Evolutionary conservation across 2,797 vertebrate genomes (phyloP).

Genomic region (Jordanella pulchra): DNA sequence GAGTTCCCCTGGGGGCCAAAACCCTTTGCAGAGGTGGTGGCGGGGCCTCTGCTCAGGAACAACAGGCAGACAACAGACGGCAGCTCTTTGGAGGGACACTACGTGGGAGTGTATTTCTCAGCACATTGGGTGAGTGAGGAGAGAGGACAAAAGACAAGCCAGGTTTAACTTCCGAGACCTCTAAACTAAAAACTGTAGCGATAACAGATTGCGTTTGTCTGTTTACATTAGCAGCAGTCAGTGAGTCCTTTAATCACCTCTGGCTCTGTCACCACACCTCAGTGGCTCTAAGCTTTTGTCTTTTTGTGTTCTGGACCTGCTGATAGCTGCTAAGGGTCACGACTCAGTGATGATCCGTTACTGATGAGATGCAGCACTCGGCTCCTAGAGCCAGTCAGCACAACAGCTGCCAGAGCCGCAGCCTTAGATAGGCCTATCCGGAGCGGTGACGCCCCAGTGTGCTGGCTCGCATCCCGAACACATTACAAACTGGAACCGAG

Average conservation of each 20-base stretch:
- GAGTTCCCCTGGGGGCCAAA: constrained; percentile 99
- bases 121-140: constrained; percentile 94
- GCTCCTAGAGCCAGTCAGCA: constrained; percentile 22
- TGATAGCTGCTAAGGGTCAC: constrained; percentile 40
- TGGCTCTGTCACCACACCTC: constrained; percentile 39
- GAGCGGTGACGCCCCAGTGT: constrained; percentile 42
- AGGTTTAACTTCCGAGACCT: constrained; percentile 5
- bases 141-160: constrained; percentile 33
- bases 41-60: constrained; percentile 91
- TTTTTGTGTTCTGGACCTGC: constrained; percentile 33
- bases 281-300: constrained; percentile 54
- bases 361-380: constrained; percentile 52
- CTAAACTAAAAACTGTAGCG: constrained; percentile 30
- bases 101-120: constrained; percentile 97
- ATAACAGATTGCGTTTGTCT: constrained; percentile 43
- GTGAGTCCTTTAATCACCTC: constrained; percentile 30
- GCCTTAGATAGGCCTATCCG: constrained; percentile 37
- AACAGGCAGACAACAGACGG: constrained; percentile 91
- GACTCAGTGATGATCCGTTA: constrained; percentile 36
- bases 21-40: constrained; percentile 95
- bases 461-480: constrained; percentile 45
- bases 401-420: constrained; percentile 58
- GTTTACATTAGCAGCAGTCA: constrained; percentile 42
- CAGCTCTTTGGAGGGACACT: constrained; percentile 90
- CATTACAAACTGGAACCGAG: constrained; percentile 45